A percentile compares a stretch with the other conserved stretches of the same genome.
Conservation (phyloP, 2,113 vertebrate genomes). For the Neolamprologus sp. region DNA sequence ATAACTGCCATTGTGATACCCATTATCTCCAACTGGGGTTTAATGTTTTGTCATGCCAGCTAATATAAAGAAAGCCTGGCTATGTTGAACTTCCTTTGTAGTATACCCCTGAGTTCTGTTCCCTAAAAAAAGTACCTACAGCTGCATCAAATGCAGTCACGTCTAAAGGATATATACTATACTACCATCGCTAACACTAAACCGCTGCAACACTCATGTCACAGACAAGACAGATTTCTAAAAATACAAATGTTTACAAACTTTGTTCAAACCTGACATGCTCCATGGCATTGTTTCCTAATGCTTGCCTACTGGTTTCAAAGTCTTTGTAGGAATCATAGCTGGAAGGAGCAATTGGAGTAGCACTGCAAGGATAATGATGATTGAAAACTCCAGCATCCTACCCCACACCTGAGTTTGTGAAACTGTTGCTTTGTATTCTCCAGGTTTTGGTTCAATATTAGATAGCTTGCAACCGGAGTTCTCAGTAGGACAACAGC, state of each 20-base stretch:
- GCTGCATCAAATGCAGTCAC: background rate
- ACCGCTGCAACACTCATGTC: background rate
- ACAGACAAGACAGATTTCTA: background rate
- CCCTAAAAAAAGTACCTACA: background rate
- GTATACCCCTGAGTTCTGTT: background rate
- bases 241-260: background rate
- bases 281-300: background rate
- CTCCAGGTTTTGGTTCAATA: conserved; percentile 4
- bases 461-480: background rate
- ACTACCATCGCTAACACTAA: background rate
- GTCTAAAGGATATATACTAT: background rate
- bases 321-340: background rate
- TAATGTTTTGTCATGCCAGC: background rate
- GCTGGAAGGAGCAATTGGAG: background rate
- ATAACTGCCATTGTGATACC: background rate
- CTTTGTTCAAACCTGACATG: background rate
- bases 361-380: background rate
- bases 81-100: background rate
- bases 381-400: background rate
- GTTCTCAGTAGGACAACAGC: background rate
- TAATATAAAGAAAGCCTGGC: background rate
- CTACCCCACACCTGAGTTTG: background rate
- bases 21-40: background rate
- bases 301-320: background rate
- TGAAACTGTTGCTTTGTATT: background rate